Base-by-base conservation (phyloP, 2,888 invertebrate genomes). In the Ectobius pallidus region DNA sequence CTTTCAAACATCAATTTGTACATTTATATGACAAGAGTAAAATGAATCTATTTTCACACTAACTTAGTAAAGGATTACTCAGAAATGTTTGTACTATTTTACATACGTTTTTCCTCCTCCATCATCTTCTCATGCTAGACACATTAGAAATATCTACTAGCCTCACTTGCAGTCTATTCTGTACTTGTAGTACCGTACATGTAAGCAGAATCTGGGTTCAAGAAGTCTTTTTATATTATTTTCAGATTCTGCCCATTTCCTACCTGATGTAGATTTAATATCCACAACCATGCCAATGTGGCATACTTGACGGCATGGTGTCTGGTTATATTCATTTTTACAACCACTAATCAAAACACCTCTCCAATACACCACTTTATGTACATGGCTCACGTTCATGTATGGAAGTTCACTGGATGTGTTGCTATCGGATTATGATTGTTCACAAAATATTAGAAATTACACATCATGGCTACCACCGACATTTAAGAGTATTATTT, bases 11-110 rank as follows among this genome's bases (percentile, higher is more conserved):
- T 34, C n/a, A 65, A 65, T 65, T 65, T 65, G 65, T 65, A 65
- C 65, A 46, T 46, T 65, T 65, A 65, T n/a, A 46, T 65, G 42
- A 44, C 27, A 46, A 44, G 65, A 65, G 44, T 65, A 44, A 42
- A 63, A 39, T 22, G 30, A 42, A 34, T 44, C 27, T 65, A 30
- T 44, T 58, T n/a, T 42, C 46, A 65, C 65, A 65, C 65, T 65
- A 65, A 65, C n/a, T 65, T 46, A 68, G 27, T 68, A 46, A 27
- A 42, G 20, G 22, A 44, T 68, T 68, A 68, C 67, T 30, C 46
- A 30, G 46, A 30, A 68, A 30, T 68, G 49, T 68, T 68, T 68
- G 67, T 68, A 68, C 67, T 68, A 68, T 68, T 49, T 63, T 49
- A 68, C 32, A 58, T 58, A 4, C 58, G n/a, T n/a, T 58, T 20